These are phyloP conservation scores for Epirrita christyi DNA, from an alignment of 2,888 invertebrate species.

Conservation along the genomic window DNA sequence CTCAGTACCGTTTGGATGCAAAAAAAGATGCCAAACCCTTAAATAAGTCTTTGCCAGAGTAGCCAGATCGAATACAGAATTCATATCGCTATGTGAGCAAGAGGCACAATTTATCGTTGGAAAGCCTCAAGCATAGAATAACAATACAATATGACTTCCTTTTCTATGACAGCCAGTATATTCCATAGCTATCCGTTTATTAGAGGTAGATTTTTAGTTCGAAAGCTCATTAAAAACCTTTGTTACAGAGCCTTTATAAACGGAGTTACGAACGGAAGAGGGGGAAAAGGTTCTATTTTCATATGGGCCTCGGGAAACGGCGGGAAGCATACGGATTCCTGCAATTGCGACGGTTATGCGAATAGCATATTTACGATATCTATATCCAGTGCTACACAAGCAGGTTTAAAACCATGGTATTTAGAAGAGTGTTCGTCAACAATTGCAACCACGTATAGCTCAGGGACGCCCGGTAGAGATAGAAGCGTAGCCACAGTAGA, in stretches of 20 bases:
- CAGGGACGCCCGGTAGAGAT: constrained; percentile 96
- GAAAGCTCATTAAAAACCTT: constrained; percentile 72
- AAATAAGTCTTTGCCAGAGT: too few relatives aligned
- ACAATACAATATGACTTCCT: constrained; percentile 20
- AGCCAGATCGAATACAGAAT: background rate
- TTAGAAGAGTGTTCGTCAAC: constrained; percentile 99
- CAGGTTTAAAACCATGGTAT: constrained; percentile 98
- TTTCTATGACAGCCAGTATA: constrained; percentile 17
- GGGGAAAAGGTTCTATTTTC: constrained; percentile 97
- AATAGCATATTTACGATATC: constrained; percentile 99
- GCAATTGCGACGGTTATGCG: constrained; percentile 99
- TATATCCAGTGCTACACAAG: constrained; percentile 98
- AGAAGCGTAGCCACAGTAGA: constrained; percentile 96
- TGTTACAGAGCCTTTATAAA: constrained; percentile 93
- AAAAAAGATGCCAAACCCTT: too few relatives aligned
- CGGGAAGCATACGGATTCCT: constrained; percentile 97
- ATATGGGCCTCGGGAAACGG: constrained; percentile 99
- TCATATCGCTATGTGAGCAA: background rate
- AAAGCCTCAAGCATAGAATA: constrained; percentile 5
- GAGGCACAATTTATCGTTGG: background rate
- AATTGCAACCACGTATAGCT: constrained; percentile 98
- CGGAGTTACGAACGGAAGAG: constrained; percentile 95
- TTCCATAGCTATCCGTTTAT: constrained; percentile 11
- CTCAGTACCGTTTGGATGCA: too few relatives aligned
- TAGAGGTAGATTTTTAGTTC: constrained; percentile 34